Evolutionary conservation across 1,140 invertebrate genomes (phyloP).

Genomic region (Agrypnia vestita): DNA sequence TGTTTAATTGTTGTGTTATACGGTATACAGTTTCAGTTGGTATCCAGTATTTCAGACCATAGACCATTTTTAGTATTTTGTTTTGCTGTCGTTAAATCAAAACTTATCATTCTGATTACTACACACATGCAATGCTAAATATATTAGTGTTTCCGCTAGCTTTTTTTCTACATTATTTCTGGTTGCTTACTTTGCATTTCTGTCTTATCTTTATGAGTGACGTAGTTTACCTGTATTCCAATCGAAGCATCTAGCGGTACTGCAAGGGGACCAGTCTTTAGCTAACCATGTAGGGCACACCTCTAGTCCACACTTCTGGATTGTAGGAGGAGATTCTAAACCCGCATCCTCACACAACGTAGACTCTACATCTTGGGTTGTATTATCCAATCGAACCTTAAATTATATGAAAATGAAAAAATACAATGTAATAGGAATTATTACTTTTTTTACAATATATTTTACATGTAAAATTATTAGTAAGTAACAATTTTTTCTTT

Average conservation of each 20-base stretch:
- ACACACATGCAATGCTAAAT: too few relatives aligned
- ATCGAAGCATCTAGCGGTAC: conserved; percentile 82
- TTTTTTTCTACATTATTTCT: too few relatives aligned
- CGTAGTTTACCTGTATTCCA: conserved; percentile 80
- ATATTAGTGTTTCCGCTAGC: too few relatives aligned
- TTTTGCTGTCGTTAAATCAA: background rate
- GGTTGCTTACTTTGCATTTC: too few relatives aligned
- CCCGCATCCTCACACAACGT: conserved; percentile 82
- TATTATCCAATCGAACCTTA: conserved; percentile 70
- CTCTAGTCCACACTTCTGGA: conserved; percentile 80
- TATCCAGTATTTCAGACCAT: too few relatives aligned
- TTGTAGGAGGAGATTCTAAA: conserved; percentile 76
- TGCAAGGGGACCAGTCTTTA: conserved; percentile 82
- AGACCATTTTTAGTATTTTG: too few relatives aligned
- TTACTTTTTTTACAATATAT: background rate
- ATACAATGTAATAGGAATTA: background rate
- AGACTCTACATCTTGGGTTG: conserved; percentile 76
- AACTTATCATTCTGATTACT: background rate
- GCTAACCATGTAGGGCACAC: conserved; percentile 83
- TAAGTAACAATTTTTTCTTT: too few relatives aligned
- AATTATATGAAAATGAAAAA: background rate
- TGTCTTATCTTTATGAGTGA: conserved; percentile 3
- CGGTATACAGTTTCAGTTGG: too few relatives aligned
- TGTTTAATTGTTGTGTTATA: too few relatives aligned
- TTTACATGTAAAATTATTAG: background rate